Base-by-base conservation (phyloP, 2,888 invertebrate species). In the Ceriagrion tenellum region DNA sequence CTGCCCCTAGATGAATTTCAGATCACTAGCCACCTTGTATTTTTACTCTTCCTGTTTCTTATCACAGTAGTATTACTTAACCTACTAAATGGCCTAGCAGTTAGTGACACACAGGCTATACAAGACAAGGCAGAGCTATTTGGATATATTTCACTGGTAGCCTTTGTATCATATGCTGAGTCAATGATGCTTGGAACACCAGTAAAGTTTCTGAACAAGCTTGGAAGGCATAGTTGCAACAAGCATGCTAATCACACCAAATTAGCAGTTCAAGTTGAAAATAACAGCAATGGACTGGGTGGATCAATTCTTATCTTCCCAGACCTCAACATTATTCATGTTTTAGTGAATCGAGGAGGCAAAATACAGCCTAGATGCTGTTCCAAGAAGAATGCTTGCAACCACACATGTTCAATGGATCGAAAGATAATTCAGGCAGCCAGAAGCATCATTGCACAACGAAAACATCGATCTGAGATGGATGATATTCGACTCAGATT, bases 61-160 rank as follows among this genome's bases (percentile, higher is more conserved):
- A 98, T 99, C 96, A 98, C 98, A 0, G 98, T 99, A 95, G 98
- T 99, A 63, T 97, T 99, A 93, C 98, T 98, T 96, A 99, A 99
- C 97, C 97, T 99, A 69, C 97, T 99, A 3, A 99, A 98, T 96
- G 99, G 99, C 96, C 97, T 99, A 96, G 99, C 99, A 0, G 99
- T 99, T 0, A 98, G 98, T 96, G 99, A 99, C 96, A 99, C 98
- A 0, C 96, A 97, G 96, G 97, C 97, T 95, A 99, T 99, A 95
- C 98, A 98, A 96, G 98, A 98, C 0, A 98, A 98, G 96, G 98
- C 99, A 0, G 98, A 99, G 96, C 4, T 47, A 47, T 98, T 98
- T 0, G 98, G 98, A 0, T 98, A 98, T 95, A 98, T 98, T 95
- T 98, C 98, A 6, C 97, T 98, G 96, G 97, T 98, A 8, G 98